Conservation (phyloP, 2,113 vertebrate species). For the Zosterops hypoxanthus region DNA sequence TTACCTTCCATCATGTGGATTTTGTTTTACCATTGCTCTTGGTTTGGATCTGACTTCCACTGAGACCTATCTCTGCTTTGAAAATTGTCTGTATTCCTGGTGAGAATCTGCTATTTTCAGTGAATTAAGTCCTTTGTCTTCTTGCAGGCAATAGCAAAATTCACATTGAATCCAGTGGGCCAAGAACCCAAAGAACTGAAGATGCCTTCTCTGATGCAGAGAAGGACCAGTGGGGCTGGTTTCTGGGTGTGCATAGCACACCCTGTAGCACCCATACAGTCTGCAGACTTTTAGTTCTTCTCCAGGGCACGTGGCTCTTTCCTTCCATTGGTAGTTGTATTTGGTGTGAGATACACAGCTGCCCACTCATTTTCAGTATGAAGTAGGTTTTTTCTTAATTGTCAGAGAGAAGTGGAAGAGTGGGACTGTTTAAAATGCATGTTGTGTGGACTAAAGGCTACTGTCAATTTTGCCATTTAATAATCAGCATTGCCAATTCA, state of each 20-base stretch:
- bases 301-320: neutral
- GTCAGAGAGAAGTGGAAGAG: neutral
- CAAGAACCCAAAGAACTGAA: neutral
- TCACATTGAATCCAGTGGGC: neutral
- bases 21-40: neutral
- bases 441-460: neutral
- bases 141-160: neutral
- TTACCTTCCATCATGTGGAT: neutral
- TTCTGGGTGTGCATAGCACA: neutral
- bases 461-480: fast-evolving
- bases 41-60: neutral
- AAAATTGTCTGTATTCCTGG: neutral
- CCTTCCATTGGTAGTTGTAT: neutral
- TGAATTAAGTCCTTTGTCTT: neutral
- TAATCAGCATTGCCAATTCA: neutral
- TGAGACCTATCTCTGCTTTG: neutral
- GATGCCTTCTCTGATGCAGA: neutral
- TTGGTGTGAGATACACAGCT: neutral
- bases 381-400: neutral
- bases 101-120: neutral
- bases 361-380: neutral
- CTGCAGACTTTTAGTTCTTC: neutral
- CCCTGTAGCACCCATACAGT: fast-evolving
- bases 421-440: neutral
- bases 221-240: neutral